Evolutionary conservation across 1,140 invertebrate genomes (phyloP).

Genomic region (Drosophila ambigua): DNA sequence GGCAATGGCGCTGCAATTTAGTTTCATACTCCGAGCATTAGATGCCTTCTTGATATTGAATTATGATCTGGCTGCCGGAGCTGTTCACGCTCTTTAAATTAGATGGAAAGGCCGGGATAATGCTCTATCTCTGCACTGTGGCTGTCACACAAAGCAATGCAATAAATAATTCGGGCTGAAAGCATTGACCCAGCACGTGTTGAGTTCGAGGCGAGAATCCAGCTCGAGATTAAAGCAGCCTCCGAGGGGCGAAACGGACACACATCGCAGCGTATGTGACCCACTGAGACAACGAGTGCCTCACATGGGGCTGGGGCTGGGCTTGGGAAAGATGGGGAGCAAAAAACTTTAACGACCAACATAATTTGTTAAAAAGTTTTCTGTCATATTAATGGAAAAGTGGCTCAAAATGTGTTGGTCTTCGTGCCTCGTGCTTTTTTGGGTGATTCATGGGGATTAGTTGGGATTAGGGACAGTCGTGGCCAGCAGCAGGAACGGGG

Average conservation of each 20-base stretch:
- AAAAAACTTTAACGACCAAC: constrained; percentile 58
- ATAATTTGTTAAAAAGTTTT: constrained; percentile 79
- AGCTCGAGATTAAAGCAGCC: constrained; percentile 32
- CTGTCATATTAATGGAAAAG: constrained; percentile 77
- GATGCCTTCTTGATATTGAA: constrained; percentile 76
- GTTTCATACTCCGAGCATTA: constrained; percentile 64
- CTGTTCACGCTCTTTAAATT: constrained; percentile 69
- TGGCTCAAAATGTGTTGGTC: constrained; percentile 54
- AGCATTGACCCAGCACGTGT: constrained; percentile 58
- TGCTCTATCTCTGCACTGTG: constrained; percentile 1
- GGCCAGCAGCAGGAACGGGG: background rate
- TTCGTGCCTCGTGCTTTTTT: constrained; percentile 18
- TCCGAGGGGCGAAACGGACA: background rate
- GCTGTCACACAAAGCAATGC: constrained; percentile 44
- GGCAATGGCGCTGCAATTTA: constrained; percentile 68
- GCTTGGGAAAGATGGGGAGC: constrained; percentile 1
- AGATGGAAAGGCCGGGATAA: constrained; percentile 43
- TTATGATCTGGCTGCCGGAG: constrained; percentile 62
- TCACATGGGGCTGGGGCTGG: too few relatives aligned
- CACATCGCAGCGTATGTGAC: constrained; percentile 41
- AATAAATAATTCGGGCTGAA: constrained; percentile 63
- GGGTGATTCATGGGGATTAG: constrained; percentile 72
- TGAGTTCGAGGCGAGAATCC: constrained; percentile 22
- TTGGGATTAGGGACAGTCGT: constrained; percentile 63
- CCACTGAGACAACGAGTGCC: constrained; percentile 13